Evolutionary conservation across 2,888 invertebrate genomes (phyloP).

Genomic region (Melanargia galathea): DNA sequence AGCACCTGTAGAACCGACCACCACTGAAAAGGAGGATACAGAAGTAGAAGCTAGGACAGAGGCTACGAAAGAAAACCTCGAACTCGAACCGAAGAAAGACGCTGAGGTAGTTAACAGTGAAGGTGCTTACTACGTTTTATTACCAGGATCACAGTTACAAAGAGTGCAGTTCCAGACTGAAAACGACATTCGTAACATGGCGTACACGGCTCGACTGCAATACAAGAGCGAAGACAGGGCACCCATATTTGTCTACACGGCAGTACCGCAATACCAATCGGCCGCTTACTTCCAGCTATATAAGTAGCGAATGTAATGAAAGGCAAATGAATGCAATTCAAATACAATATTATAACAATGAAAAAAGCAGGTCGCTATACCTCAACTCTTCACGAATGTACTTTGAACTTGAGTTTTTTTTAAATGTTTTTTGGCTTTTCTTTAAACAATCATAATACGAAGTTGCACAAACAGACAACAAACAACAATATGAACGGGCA

Average conservation of each 20-base stretch:
- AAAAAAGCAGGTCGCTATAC: too few species aligned
- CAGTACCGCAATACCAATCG: constrained; percentile 61
- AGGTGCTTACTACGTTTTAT: constrained; percentile 85
- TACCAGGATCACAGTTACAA: constrained; percentile 84
- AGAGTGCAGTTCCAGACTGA: constrained; percentile 83
- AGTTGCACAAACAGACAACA: too few species aligned
- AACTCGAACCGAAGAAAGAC: constrained; percentile 52
- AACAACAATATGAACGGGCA: too few species aligned
- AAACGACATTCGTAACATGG: constrained; percentile 81
- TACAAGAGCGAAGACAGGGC: constrained; percentile 85
- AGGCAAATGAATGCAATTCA: neutral
- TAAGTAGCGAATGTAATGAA: constrained; percentile 38
- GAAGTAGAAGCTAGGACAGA: constrained; percentile 38
- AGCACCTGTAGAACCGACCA: constrained; percentile 46
- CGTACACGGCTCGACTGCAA: constrained; percentile 84
- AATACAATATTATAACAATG: too few species aligned
- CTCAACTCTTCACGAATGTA: too few species aligned
- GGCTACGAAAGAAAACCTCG: constrained; percentile 39
- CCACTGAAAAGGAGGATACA: constrained; percentile 39
- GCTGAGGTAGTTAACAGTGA: constrained; percentile 64
- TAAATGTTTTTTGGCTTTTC: too few species aligned
- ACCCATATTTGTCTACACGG: constrained; percentile 83
- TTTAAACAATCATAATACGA: too few species aligned
- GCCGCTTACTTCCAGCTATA: constrained; percentile 63
- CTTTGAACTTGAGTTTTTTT: too few species aligned